Percentiles rank a stretch among this genome's conserved stretches.
These are phyloP conservation scores for Macrosoma leucophasiata DNA, from an alignment of 2,888 invertebrate genomes.

Conservation along the genomic window DNA sequence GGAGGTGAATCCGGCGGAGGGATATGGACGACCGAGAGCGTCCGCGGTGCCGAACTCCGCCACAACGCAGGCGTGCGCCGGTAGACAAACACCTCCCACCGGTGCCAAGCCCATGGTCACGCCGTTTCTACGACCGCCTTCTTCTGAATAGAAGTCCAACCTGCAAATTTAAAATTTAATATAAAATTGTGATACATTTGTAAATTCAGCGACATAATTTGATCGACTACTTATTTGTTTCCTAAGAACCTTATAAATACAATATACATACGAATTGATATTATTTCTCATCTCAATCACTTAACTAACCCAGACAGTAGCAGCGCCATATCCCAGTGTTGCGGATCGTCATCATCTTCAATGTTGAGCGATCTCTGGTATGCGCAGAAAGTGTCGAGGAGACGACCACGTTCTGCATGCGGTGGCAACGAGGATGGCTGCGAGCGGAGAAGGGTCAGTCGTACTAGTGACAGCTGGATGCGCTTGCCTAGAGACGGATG, in stretches of 20 bases:
- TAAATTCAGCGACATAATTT: background rate
- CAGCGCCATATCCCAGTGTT: conserved; percentile 88
- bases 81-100: conserved; percentile 84
- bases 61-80: conserved; percentile 84
- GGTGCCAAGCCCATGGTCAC: conserved; percentile 90
- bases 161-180: conserved; percentile 48
- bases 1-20: conserved; percentile 89
- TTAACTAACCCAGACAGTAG: conserved; percentile 81
- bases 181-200: background rate
- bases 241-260: no score
- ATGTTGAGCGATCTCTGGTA: conserved; percentile 81
- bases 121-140: conserved; percentile 80
- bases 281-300: no score
- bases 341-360: conserved; percentile 78
- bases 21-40: conserved; percentile 84
- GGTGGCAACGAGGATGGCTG: conserved; percentile 79
- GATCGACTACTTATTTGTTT: background rate
- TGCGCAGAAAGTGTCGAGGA: conserved; percentile 85
- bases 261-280: no score
- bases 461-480: conserved; percentile 81
- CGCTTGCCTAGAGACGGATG: conserved; percentile 81
- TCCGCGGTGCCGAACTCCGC: conserved; percentile 86
- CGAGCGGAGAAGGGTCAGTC: conserved; percentile 80
- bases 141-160: conserved; percentile 83
- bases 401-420: conserved; percentile 78